Evolutionary conservation across 2,888 invertebrate genomes (phyloP).

Genomic region (Drosophila vallismaia): DNA sequence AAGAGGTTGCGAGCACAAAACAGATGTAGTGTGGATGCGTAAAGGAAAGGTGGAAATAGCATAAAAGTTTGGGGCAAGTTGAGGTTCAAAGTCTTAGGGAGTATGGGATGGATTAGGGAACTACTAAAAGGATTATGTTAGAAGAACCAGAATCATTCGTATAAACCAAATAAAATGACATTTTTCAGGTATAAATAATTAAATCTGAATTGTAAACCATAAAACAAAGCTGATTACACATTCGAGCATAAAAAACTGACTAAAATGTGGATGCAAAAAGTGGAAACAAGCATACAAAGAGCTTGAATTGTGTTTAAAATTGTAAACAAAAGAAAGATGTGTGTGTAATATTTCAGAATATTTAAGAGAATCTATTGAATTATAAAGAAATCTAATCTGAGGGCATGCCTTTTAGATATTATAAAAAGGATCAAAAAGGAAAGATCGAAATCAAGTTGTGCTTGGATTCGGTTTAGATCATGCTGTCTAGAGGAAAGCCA

Average conservation of each 20-base stretch:
- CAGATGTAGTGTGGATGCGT: constrained; percentile 31
- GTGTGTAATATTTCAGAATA: no score
- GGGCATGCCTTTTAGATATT: constrained; percentile 20
- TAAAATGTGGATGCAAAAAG: background rate
- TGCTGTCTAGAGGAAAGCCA: constrained; percentile 31
- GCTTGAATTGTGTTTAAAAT: background rate
- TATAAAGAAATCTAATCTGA: constrained; percentile 5
- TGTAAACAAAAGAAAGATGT: background rate
- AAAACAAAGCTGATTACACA: background rate
- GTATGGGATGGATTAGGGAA: constrained; percentile 3
- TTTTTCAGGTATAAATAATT: background rate
- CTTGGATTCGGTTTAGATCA: constrained; percentile 31
- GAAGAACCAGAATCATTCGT: background rate
- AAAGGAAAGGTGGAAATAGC: constrained; percentile 13
- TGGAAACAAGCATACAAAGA: background rate
- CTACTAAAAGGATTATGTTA: background rate
- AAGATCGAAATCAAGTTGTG: constrained; percentile 7
- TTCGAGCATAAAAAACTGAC: background rate
- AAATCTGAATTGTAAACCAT: background rate
- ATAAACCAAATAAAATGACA: background rate
- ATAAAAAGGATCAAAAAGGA: constrained; percentile 3
- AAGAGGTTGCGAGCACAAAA: constrained; percentile 33
- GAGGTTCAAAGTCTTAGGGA: background rate
- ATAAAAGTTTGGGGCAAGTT: background rate
- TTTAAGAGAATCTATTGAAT: background rate